Conservation (phyloP, 2,113 vertebrate species). For the Menura novaehollandiae region DNA sequence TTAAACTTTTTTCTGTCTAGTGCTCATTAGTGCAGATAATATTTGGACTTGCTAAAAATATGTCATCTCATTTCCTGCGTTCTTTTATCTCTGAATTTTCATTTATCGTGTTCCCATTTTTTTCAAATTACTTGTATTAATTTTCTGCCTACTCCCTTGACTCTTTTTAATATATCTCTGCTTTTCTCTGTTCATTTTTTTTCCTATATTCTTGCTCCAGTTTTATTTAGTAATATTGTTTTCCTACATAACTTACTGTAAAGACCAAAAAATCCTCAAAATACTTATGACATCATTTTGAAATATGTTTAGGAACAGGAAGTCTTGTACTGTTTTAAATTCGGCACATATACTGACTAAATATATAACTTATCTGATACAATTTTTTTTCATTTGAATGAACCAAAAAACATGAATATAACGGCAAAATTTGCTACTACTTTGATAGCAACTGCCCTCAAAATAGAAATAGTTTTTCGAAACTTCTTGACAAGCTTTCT, state of each 20-base stretch:
- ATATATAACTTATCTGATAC: not conserved
- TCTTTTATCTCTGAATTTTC: not conserved
- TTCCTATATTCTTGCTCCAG: not conserved
- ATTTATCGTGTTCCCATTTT: not conserved
- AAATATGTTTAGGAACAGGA: not conserved
- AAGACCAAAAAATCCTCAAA: not conserved
- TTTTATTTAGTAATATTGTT: not conserved
- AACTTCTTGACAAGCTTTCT: not conserved
- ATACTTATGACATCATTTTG: fast-evolving
- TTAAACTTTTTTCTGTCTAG: not conserved
- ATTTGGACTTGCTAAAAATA: not conserved
- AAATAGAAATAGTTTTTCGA: not conserved
- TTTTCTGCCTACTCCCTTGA: not conserved
- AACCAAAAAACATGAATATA: not conserved
- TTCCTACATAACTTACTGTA: not conserved
- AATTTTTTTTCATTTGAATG: not conserved
- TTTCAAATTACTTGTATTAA: not conserved
- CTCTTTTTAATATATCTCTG: not conserved
- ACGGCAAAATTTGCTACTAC: not conserved
- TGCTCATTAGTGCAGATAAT: not conserved
- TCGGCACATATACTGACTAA: not conserved
- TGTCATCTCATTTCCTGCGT: not conserved
- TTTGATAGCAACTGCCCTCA: not conserved
- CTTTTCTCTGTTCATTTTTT: not conserved
- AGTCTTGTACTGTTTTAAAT: not conserved